Base-by-base conservation (phyloP, 1,140 invertebrate species). In the Leucophenga varia region DNA sequence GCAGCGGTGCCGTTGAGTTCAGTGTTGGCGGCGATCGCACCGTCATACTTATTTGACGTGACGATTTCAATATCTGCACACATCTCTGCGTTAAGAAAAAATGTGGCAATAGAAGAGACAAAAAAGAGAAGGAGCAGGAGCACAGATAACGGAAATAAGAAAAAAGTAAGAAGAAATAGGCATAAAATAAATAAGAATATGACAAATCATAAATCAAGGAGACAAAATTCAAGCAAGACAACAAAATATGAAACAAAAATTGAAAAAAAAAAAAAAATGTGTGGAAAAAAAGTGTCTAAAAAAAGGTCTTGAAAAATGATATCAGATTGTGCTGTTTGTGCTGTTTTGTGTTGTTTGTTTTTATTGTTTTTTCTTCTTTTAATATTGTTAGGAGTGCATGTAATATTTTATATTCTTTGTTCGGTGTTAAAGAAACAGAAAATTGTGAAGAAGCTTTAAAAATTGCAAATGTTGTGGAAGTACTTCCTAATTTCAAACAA, bases 61-160 rank as follows among this genome's bases (percentile, higher is more conserved):
- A 91, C 30, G 90, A 89, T 77, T 91, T 91, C 60, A 93, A 81
- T 84, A 93, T 91, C 91, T 93, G 81, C 42, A 79, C 73, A 75
- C 73, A 75, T 75, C 72, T 73, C 73, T 75, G 70, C 60, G 60
- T 74, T 67, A 74, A 68, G 71, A 75, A 72, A 75, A 74, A 74
- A 72, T 74, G 60, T 74, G 70, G 69, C 69, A 75, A 75, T 74
- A 72, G 72, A 75, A 74, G 64, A 70, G 64, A 70, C 64, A 72
- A 68, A 68, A 55, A 54, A 67, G 58, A 67, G 58, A 64, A 53
- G 34, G 54, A 61, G 52, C 47, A 60, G 61, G 61, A 59, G 57
- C 55, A 55, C 57, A 57, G 52, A 54, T 55, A 52, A 59, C 19
- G 17, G n/a, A 39, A 40, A 54, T 16, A 49, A 49, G 18, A 22